Conservation (phyloP, 2,113 vertebrate species). For the Hemibagrus wyckioides region DNA sequence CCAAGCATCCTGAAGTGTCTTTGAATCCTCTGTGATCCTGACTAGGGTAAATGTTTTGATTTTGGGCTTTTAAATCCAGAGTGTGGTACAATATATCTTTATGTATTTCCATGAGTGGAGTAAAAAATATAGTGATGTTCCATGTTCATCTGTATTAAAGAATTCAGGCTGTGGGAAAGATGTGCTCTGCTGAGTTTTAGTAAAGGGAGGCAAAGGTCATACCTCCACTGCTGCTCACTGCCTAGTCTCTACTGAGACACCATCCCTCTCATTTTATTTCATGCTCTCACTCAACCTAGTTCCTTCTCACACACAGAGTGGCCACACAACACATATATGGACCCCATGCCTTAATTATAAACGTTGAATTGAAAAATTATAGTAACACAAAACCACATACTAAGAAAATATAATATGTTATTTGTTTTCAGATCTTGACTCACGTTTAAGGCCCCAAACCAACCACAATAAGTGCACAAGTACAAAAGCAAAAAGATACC, state of each 20-base stretch:
- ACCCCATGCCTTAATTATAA: background rate
- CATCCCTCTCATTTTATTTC: constrained; percentile 39
- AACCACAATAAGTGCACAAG: background rate
- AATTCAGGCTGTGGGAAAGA: background rate
- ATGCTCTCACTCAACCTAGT: constrained; percentile 4
- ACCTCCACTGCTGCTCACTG: constrained; percentile 33
- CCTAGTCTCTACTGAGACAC: constrained; percentile 35
- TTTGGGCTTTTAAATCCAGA: background rate
- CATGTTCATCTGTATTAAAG: constrained; percentile 9
- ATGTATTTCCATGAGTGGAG: constrained; percentile 1
- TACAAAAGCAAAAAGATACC: constrained; percentile 17
- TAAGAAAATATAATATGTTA: background rate
- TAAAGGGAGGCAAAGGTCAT: constrained; percentile 33
- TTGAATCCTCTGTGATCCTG: background rate
- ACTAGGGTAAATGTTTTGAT: background rate
- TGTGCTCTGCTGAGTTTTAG: constrained; percentile 37
- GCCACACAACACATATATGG: background rate
- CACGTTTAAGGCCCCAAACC: background rate
- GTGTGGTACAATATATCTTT: background rate
- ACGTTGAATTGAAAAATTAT: background rate
- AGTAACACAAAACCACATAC: background rate
- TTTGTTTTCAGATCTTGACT: background rate
- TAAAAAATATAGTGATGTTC: constrained; percentile 26
- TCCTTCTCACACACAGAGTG: no score
- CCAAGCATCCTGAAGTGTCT: background rate